Evolutionary conservation across 2,797 vertebrate genomes (phyloP).

Genomic region (Sebastiscus tertius): DNA sequence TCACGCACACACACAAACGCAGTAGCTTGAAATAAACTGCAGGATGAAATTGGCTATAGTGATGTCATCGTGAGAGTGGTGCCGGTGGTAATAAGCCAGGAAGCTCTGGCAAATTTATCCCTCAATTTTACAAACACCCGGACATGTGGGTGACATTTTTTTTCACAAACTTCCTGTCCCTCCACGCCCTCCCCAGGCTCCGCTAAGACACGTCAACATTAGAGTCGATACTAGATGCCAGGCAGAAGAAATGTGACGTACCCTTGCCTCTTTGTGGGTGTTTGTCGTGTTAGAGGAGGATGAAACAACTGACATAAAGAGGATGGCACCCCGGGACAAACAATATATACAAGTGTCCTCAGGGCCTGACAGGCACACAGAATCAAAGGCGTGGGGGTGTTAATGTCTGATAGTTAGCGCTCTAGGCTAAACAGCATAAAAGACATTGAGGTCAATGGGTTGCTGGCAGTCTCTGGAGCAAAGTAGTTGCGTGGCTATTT

Average conservation of each 20-base stretch:
- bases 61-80: conserved; percentile 49
- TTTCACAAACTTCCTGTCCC: conserved; percentile 47
- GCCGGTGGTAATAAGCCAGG: conserved; percentile 33
- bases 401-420: conserved; percentile 80
- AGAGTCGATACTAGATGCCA: conserved; percentile 62
- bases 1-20: conserved; percentile 31
- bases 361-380: conserved; percentile 60
- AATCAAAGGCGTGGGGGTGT: conserved; percentile 69
- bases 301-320: conserved; percentile 55
- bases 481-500: conserved; percentile 73
- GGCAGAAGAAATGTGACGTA: conserved; percentile 68
- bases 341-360: conserved; percentile 48
- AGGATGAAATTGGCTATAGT: conserved; percentile 48
- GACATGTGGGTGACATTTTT: conserved; percentile 65
- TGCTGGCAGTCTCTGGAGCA: conserved; percentile 71
- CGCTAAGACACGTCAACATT: conserved; percentile 62
- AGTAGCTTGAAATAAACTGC: conserved; percentile 54
- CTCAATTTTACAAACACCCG: conserved; percentile 55
- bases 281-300: conserved; percentile 48
- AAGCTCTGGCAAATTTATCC: conserved; percentile 48
- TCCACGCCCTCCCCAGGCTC: conserved; percentile 55
- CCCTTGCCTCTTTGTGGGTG: conserved; percentile 49
- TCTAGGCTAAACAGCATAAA: conserved; percentile 75
- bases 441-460: conserved; percentile 82
- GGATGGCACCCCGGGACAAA: conserved; percentile 50